A percentile compares a stretch with the other conserved stretches of the same genome.
These are phyloP conservation scores for Bembecia ichneumoniformis DNA, from an alignment of 2,888 invertebrate genomes.

Conservation along the genomic window DNA sequence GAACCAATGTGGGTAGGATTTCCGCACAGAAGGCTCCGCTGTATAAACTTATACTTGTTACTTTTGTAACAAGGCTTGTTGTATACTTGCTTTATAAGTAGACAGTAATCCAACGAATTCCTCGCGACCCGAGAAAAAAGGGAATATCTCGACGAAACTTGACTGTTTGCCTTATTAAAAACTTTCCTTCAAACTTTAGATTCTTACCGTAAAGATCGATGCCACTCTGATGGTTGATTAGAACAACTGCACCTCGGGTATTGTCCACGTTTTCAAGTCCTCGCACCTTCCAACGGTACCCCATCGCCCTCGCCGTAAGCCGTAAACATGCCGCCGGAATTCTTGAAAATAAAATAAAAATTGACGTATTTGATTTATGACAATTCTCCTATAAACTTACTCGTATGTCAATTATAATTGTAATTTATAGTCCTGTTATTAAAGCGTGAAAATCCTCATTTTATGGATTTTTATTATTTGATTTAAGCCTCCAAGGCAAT, in stretches of 20 bases:
- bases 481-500: no score
- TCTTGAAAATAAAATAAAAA: constrained; percentile 43
- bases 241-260: constrained; percentile 82
- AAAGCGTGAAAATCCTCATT: no score
- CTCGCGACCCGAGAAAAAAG: no score
- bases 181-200: not conserved
- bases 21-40: no score
- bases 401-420: not conserved
- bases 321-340: constrained; percentile 78
- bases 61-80: no score
- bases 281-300: constrained; percentile 79
- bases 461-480: no score
- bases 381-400: not conserved
- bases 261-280: constrained; percentile 83
- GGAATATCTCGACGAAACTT: no score
- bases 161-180: not conserved
- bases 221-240: constrained; percentile 91
- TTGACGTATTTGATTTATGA: not conserved
- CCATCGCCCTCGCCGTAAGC: constrained; percentile 72
- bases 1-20: no score
- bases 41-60: no score
- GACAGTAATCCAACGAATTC: no score
- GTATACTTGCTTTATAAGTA: no score
- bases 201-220: constrained; percentile 85
- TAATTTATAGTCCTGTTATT: not conserved